phyloP scores from a whole-genome alignment of 2,888 invertebrate species.

The Melangyna quadrimaculata region DNA sequence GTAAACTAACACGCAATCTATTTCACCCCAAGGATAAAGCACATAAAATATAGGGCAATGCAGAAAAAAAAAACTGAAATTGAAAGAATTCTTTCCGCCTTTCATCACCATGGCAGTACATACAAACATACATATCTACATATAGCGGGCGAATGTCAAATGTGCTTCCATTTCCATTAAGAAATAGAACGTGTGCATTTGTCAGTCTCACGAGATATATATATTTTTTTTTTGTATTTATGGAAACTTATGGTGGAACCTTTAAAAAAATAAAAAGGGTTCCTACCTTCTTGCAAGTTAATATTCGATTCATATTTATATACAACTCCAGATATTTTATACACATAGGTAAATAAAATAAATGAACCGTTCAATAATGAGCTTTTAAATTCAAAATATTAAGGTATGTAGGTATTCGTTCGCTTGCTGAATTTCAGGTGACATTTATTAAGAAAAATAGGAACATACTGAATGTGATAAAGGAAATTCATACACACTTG shows the following conservation, averaged over 20 bases:
- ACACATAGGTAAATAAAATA: neutral
- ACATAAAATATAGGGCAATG: slow-evolving; percentile 44
- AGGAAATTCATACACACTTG: neutral
- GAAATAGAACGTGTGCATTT: slow-evolving; percentile 51
- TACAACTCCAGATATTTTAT: neutral
- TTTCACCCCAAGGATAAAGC: slow-evolving; percentile 43
- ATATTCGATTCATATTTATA: slow-evolving; percentile 1
- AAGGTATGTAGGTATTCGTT: neutral
- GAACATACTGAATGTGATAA: neutral
- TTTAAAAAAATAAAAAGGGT: slow-evolving; percentile 26
- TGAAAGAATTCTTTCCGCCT: slow-evolving; percentile 41
- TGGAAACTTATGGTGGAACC: slow-evolving; percentile 2
- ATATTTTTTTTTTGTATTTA: slow-evolving; percentile 14
- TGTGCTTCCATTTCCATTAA: slow-evolving; percentile 49
- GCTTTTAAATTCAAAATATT: neutral
- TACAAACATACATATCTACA: neutral
- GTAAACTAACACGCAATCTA: slow-evolving; percentile 59
- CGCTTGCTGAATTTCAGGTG: neutral
- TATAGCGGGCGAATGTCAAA: slow-evolving; percentile 42
- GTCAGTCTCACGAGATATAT: slow-evolving; percentile 41
- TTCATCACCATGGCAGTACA: slow-evolving; percentile 33
- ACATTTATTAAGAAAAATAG: neutral
- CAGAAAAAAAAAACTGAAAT: slow-evolving; percentile 7
- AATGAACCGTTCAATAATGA: neutral
- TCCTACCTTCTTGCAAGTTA: neutral